Base-by-base conservation (phyloP, 2,888 invertebrate genomes). In the Linhomoeus sp. region DNA sequence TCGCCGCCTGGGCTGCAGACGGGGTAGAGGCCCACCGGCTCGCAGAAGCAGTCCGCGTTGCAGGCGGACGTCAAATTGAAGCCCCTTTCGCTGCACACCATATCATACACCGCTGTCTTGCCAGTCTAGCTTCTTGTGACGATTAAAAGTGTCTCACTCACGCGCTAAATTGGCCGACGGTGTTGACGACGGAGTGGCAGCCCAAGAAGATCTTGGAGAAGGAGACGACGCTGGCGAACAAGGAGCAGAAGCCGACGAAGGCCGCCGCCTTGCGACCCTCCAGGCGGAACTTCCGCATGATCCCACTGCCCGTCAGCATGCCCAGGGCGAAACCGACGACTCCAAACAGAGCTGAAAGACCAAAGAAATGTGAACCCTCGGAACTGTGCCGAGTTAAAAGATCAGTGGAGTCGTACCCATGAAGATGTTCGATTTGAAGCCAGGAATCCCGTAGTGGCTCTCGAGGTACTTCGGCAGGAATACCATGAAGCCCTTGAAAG, bases 401-500 rank as follows among this genome's bases (percentile, higher is more conserved):
- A 20, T 29, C 35, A 14, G 1, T 33, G 3, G 5, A 38, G 5
- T n/a, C 51, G 43, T 48, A 48, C 60, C 62, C 46, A 62, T 55
- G 45, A 55, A 60, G 20, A 53, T 46, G 42, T 60, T 61, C 33
- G 60, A 56, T 41, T 55, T 51, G 47, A 55, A 59, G 45, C 61
- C 61, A 1, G 63, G 61, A 35, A 63, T 53, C 24, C 61, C 63
- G 49, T 61, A 63, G 46, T 63, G 62, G 25, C 58, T 50, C 49
- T 63, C 61, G 38, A 64, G 47, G 47, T 63, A 63, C 45, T 63
- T 63, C 14, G 58, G 59, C 23, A 62, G 54, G 47, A 64, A 63
- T 15, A 63, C 60, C 49, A 60, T 60, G 49, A 59, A 64, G 33
- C 61, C 62, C 45, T 63, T 60, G 53, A 62, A 63, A 1, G 63